Base-by-base conservation (phyloP, 2,888 invertebrate species). In the Fragum sueziense region DNA sequence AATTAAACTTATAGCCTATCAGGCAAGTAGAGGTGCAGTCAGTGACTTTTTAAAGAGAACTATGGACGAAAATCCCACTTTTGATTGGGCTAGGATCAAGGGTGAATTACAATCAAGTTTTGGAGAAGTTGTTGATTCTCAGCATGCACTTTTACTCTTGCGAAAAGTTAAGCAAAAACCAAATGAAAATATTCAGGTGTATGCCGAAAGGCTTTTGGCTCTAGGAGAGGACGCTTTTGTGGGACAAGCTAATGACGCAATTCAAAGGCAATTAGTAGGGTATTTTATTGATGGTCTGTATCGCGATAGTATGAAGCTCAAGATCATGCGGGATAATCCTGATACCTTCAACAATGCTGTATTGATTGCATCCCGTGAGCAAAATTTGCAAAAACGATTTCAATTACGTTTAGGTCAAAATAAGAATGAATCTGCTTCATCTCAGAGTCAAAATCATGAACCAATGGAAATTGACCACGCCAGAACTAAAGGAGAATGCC, bases 321-420 rank as follows among this genome's bases (percentile, higher is more conserved):
- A 78, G 33, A 34, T 81, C 22, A 65, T 81, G 68, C 11, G 74
- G 17, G 74, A 59, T 2, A 65, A 77, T 37, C 65, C 69, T 17
- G 27, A 31, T 22, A 74, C 62, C 1, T 74, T 70, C 27, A 17
- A 54, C 27, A 57, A 22, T 1, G 74, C 79, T 0, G 67, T 76
- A 3, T 17, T 41, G 7, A 52, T 57, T 11, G 74, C 72, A 20
- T 62, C 37, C 14, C 17, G 41, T 1, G 73, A 80, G 52, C 71
- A 71, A 69, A 80, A 72, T 65, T 52, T 73, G 31, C 51, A 70
- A 17, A 76, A 76, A 76, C 52, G 73, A 7, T 76, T 76, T 62
- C 29, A 76, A 20, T 57, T 76, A 70, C 70, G 79, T 20, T 22
- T 57, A 70, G 62, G 76, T 20, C 68, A 52, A 52, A 52, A 52